Evolutionary conservation across 2,888 invertebrate species (phyloP).

Genomic region (Cryptus viduatorius): DNA sequence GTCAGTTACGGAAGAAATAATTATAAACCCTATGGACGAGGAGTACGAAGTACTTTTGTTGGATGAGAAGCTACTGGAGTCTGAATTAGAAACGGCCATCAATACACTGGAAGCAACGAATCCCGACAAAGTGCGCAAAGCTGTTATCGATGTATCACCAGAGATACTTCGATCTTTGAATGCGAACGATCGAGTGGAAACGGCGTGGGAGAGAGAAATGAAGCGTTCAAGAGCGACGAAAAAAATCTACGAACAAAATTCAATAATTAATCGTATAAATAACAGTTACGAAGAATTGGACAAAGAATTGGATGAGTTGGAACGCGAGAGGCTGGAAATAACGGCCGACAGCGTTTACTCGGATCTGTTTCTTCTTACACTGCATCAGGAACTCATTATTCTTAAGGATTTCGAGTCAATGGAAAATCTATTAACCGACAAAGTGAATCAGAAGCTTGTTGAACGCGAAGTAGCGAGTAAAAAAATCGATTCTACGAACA

Average conservation of each 20-base stretch:
- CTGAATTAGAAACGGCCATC: constrained; percentile 68
- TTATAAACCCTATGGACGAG: constrained; percentile 72
- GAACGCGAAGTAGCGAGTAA: constrained; percentile 82
- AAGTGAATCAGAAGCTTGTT: constrained; percentile 87
- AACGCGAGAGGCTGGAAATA: constrained; percentile 87
- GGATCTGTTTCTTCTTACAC: constrained; percentile 88
- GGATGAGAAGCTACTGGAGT: constrained; percentile 69
- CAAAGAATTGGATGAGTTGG: constrained; percentile 86
- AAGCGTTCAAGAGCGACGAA: constrained; percentile 86
- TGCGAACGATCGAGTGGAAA: constrained; percentile 84
- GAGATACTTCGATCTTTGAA: constrained; percentile 75
- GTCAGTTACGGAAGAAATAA: constrained; percentile 65
- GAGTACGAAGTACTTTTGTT: constrained; percentile 80
- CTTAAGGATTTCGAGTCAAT: constrained; percentile 90
- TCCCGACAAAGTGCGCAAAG: constrained; percentile 58
- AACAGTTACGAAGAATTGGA: constrained; percentile 89
- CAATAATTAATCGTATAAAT: constrained; percentile 87
- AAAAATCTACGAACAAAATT: constrained; percentile 89
- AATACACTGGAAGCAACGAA: constrained; percentile 69
- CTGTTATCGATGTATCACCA: constrained; percentile 63
- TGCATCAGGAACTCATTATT: constrained; percentile 91
- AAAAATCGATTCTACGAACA: constrained; percentile 72
- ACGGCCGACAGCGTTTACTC: constrained; percentile 88
- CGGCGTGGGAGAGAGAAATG: constrained; percentile 87
- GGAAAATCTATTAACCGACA: constrained; percentile 88